A percentile compares a stretch with the other conserved stretches of the same genome.
These are phyloP conservation scores for Cyanistes caeruleus DNA, from an alignment of 2,113 vertebrate species.

Conservation along the genomic window DNA sequence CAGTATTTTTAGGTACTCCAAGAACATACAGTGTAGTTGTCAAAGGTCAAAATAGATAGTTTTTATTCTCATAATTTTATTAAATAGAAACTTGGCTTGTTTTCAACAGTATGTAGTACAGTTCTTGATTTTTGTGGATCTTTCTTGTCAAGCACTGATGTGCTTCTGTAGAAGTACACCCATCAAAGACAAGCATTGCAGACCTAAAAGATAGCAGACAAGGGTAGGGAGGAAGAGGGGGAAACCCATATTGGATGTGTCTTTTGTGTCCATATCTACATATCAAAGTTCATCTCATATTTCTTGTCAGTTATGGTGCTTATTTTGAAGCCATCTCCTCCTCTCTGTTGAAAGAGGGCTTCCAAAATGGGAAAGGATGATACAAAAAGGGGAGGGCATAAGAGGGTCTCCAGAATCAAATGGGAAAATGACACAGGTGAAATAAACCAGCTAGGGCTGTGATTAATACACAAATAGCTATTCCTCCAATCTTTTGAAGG, in stretches of 20 bases:
- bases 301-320: neutral
- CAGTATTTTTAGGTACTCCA: neutral
- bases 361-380: neutral
- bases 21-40: neutral
- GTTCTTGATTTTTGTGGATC: neutral
- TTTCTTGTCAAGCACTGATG: neutral
- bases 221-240: neutral
- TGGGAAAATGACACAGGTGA: neutral
- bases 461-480: neutral
- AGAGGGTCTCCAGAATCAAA: neutral
- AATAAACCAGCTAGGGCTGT: neutral
- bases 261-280: neutral
- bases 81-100: neutral
- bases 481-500: constrained; percentile 11
- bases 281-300: neutral
- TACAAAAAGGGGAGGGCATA: neutral
- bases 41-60: neutral
- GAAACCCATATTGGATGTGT: neutral
- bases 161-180: neutral
- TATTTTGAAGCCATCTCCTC: neutral
- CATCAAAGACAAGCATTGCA: neutral
- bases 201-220: neutral
- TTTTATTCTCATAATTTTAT: neutral
- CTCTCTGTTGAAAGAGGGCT: neutral
- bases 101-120: neutral